Conservation (phyloP, 2,888 invertebrate genomes). For the Plebejus melissa region DNA sequence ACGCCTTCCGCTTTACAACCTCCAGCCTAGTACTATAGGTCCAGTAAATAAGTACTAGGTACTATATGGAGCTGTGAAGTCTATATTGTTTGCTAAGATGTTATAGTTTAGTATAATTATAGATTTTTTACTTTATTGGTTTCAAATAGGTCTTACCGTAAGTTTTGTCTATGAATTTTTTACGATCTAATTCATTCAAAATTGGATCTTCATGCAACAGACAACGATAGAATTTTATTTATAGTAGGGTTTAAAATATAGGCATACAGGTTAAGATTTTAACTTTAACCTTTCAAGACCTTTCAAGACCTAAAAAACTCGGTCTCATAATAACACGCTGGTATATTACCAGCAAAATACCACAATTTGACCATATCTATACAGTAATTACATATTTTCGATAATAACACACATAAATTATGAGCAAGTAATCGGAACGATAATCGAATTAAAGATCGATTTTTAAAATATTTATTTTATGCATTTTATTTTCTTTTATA, state of each 20-base stretch:
- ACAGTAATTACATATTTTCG: conserved; percentile 29
- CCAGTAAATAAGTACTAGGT: not conserved
- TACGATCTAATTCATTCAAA: too few relatives aligned
- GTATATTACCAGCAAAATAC: conserved; percentile 22
- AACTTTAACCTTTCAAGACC: conserved; percentile 2
- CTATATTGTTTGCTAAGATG: not conserved
- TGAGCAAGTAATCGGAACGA: conserved; percentile 58
- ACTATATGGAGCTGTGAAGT: not conserved
- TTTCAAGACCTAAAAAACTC: not conserved
- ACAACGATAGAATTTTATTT: too few relatives aligned
- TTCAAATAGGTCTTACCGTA: too few relatives aligned
- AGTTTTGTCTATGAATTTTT: too few relatives aligned
- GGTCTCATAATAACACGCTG: not conserved
- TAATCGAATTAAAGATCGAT: conserved; percentile 70
- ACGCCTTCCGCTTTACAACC: conserved; percentile 11
- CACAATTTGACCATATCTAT: conserved; percentile 19
- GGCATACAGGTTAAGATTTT: not conserved
- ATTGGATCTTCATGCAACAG: too few relatives aligned
- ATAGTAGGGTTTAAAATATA: not conserved
- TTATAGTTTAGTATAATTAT: not conserved
- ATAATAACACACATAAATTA: conserved; percentile 46
- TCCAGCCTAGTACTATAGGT: not conserved
- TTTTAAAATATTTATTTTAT: conserved; percentile 38
- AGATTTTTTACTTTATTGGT: not conserved
- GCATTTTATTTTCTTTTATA: not conserved